Conservation (phyloP, 2,113 vertebrate genomes). For the Cyphomyrus plagiostoma region DNA sequence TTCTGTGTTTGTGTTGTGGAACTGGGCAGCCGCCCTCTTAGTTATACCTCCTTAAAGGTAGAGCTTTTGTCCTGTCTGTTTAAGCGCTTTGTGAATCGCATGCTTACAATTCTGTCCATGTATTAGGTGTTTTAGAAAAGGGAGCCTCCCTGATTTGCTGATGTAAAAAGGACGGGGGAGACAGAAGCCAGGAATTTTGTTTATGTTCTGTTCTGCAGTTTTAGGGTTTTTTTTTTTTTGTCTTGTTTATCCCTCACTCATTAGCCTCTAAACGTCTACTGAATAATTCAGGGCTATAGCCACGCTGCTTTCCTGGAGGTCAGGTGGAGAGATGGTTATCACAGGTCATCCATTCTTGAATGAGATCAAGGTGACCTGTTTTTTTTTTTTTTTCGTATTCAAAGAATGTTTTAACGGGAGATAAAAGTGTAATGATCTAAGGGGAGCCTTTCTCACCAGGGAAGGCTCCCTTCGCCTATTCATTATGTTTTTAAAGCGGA, state of each 20-base stretch:
- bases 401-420: constrained; percentile 42
- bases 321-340: constrained; percentile 81
- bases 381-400: constrained; percentile 49
- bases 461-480: constrained; percentile 33
- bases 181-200: not conserved
- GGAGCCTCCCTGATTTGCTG: constrained; percentile 45
- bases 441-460: constrained; percentile 13
- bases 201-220: not conserved
- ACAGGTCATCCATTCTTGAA: constrained; percentile 75
- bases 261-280: constrained; percentile 62
- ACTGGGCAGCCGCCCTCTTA: not conserved
- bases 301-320: constrained; percentile 48
- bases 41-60: not conserved
- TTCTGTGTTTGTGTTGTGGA: not conserved
- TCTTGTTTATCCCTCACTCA: constrained; percentile 42
- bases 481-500: constrained; percentile 56
- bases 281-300: constrained; percentile 69
- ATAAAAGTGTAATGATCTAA: constrained; percentile 12
- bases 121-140: not conserved
- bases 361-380: constrained; percentile 75
- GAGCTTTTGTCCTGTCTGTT: not conserved
- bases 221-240: constrained; percentile 23
- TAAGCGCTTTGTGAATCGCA: not conserved
- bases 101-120: not conserved
- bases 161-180: constrained; percentile 42